Conservation (phyloP, 2,113 vertebrate species). For the Lepisosteus oculatus region DNA sequence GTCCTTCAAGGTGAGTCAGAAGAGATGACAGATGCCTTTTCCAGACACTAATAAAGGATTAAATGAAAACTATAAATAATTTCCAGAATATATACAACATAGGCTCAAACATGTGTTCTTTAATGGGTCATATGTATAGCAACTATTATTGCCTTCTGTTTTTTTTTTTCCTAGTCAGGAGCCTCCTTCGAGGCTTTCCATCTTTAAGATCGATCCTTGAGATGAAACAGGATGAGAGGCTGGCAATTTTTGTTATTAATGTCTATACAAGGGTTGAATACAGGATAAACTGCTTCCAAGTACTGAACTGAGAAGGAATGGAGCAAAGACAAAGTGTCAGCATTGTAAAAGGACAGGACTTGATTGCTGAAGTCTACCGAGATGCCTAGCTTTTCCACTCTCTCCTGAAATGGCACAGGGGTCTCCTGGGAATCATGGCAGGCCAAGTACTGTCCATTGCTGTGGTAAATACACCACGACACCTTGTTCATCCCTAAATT, state of each 20-base stretch:
- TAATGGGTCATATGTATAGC: no score
- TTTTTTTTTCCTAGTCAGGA: no score
- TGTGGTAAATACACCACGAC: conserved; percentile 58
- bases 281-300: conserved; percentile 43
- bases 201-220: conserved; percentile 42
- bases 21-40: no score
- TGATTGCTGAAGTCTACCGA: conserved; percentile 49
- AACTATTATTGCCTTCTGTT: no score
- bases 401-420: conserved; percentile 36
- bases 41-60: no score
- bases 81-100: no score
- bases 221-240: conserved; percentile 49
- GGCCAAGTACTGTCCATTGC: conserved; percentile 53
- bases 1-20: no score
- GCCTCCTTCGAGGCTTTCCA: no score
- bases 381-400: conserved; percentile 51
- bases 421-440: conserved; percentile 55
- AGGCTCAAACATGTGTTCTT: no score
- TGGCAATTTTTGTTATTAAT: conserved; percentile 50
- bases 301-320: conserved; percentile 49
- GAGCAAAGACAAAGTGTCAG: conserved; percentile 42
- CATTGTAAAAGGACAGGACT: conserved; percentile 57
- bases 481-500: conserved; percentile 33
- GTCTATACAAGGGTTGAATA: conserved; percentile 59
- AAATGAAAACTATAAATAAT: no score